phyloP scores from a whole-genome alignment of 2,797 vertebrate genomes.

The Labroides dimidiatus region DNA sequence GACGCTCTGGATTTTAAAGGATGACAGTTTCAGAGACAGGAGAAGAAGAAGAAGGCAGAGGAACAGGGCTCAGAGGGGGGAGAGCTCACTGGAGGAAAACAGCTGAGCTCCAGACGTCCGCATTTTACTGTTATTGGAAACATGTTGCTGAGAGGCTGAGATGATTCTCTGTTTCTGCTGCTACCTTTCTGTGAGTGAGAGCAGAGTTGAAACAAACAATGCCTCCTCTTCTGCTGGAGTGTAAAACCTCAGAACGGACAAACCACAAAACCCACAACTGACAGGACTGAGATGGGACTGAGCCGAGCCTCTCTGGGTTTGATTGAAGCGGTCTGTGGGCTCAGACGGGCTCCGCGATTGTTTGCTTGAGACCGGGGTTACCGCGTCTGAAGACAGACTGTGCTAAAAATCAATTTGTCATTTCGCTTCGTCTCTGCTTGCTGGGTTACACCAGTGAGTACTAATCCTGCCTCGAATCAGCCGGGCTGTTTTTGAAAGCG shows the following conservation, averaged over 20 bases:
- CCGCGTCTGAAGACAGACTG: constrained; percentile 38
- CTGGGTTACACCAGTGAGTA: constrained; percentile 65
- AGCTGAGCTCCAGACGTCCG: constrained; percentile 64
- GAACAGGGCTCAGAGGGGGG: constrained; percentile 29
- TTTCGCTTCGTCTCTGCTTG: constrained; percentile 26
- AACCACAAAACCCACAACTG: constrained; percentile 17
- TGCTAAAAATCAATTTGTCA: constrained; percentile 37
- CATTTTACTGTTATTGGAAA: constrained; percentile 65
- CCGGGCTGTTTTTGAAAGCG: constrained; percentile 15
- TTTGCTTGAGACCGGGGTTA: constrained; percentile 40
- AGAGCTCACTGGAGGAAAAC: constrained; percentile 31
- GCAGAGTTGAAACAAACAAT: constrained; percentile 36
- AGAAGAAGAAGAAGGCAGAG: constrained; percentile 40
- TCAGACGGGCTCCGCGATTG: constrained; percentile 38
- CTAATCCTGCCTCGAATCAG: constrained; percentile 28
- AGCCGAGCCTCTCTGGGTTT: constrained; percentile 24
- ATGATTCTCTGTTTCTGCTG: constrained; percentile 47
- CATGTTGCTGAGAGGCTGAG: constrained; percentile 75
- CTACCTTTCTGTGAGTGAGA: constrained; percentile 7
- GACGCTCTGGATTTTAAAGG: constrained; percentile 60
- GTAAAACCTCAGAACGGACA: constrained; percentile 44
- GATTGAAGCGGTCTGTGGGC: constrained; percentile 48
- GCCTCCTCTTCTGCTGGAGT: constrained; percentile 42
- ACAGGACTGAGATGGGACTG: constrained; percentile 49
- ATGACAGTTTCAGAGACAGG: constrained; percentile 55